Evolutionary conservation across 2,113 vertebrate species (phyloP), one percentile per base, ranked within the genome.

Genomic region (Calypte anna): DNA sequence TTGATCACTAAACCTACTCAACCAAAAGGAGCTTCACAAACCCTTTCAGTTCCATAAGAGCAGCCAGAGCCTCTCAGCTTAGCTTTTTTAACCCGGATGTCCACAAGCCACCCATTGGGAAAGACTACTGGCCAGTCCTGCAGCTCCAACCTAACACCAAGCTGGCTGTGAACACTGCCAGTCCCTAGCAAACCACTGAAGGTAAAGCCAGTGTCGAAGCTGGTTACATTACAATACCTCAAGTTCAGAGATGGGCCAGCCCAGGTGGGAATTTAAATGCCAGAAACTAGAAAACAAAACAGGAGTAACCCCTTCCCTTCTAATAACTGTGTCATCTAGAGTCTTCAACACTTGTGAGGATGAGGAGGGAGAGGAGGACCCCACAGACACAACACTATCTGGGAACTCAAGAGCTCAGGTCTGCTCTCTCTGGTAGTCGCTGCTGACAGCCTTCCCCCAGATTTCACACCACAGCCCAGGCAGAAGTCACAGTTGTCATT

Each of bases 401-500:
- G 0, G 62, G 68, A 92, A 86, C 69, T 40, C 1, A 2, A 68
- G 91, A 57, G 38, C 79, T 86, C 55, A 44, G 82, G 64, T 64
- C 83, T 75, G 86, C 61, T 94, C 61, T 59, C 89, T 93, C 78
- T 57, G 80, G 82, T 91, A 94, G 78, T 31, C 92, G 86, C 86
- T 94, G 92, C 91, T 92, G 81, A 24, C 81, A 94, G 69, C 40
- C 91, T 70, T 57, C 89, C 89, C 61, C 68, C 79, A 83, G 64
- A 90, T 63, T 91, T 95, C 85, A 80, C 87, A 69, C 72, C 0
- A 2, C 76, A 82, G 59, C 75, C 82, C 55, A 40, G 74, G 64
- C 75, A 92, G 48, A 89, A 94, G 70, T 93, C 94, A 94, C 90
- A 94, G 90, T 58, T 93, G 90, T 90, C 85, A 75, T 91, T 92